Conservation (phyloP, 2,113 vertebrate species). For the Otolemur garnettii region DNA sequence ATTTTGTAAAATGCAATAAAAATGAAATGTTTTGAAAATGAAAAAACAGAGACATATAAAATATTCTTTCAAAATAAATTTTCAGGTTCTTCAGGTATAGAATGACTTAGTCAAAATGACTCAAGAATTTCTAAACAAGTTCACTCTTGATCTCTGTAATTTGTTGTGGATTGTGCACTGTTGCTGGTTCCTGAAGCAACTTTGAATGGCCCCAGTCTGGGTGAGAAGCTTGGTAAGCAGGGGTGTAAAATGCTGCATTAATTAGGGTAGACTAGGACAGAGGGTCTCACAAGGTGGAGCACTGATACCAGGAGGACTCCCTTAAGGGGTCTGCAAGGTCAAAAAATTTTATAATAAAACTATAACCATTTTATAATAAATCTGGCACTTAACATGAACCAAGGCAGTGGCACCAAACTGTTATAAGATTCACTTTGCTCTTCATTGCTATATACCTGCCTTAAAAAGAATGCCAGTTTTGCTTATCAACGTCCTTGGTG, state of each 20-base stretch:
- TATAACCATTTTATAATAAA: neutral
- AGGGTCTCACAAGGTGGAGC: neutral
- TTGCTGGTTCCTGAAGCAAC: neutral
- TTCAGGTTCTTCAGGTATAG: neutral
- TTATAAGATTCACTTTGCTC: neutral
- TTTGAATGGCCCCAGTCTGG: neutral
- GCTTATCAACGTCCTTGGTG: neutral
- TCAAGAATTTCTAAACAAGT: neutral
- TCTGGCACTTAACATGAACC: neutral
- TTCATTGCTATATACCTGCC: neutral
- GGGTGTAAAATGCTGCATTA: neutral
- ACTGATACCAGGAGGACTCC: neutral
- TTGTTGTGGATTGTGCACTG: neutral
- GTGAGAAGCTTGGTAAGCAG: neutral
- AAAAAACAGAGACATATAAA: neutral
- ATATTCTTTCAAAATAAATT: neutral
- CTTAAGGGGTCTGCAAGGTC: neutral
- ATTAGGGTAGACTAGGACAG: neutral
- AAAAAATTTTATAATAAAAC: neutral
- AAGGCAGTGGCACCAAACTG: neutral
- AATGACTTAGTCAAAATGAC: neutral
- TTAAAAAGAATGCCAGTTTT: neutral
- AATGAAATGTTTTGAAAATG: neutral
- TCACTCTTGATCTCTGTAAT: neutral
- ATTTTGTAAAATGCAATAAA: conserved; percentile 24